Percentiles rank a stretch among this genome's conserved stretches.
phyloP scores from a whole-genome alignment of 1,140 invertebrate genomes.

The Hirudo medicinalis region DNA sequence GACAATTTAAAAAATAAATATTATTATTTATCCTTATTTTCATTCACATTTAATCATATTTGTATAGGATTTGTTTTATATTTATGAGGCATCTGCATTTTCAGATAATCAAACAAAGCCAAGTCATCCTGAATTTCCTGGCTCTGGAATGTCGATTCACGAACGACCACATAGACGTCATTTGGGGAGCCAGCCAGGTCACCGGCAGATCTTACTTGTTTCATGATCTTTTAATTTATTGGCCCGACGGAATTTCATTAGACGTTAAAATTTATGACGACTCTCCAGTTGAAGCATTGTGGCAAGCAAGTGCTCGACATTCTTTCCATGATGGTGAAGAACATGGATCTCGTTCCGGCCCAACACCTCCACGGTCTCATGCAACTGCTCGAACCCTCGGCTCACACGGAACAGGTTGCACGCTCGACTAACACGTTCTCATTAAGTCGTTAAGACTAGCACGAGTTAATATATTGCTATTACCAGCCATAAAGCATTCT shows the following conservation, averaged over 20 bases:
- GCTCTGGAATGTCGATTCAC: conserved; percentile 79
- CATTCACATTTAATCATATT: neutral
- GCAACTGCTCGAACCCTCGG: conserved; percentile 67
- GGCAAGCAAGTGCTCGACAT: conserved; percentile 81
- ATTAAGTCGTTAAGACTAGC: too few relatives aligned
- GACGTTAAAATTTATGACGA: neutral
- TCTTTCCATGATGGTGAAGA: conserved; percentile 72
- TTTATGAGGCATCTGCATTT: conserved; percentile 21
- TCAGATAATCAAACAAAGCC: conserved; percentile 80
- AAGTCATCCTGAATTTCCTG: conserved; percentile 77
- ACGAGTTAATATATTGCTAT: too few relatives aligned
- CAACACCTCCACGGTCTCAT: conserved; percentile 71
- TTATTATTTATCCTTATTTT: neutral
- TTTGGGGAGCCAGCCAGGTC: conserved; percentile 76
- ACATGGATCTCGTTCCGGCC: conserved; percentile 69
- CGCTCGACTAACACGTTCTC: too few relatives aligned
- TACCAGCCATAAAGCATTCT: too few relatives aligned
- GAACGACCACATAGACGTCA: conserved; percentile 76
- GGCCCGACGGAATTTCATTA: neutral
- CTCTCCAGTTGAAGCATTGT: conserved; percentile 64
- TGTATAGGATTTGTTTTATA: neutral
- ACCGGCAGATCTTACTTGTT: neutral
- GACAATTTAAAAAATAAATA: too few relatives aligned
- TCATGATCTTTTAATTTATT: too few relatives aligned
- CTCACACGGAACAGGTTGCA: conserved; percentile 68